Percentiles rank a stretch among this genome's conserved stretches.
Conservation (phyloP, 2,113 vertebrate species). For the Brachirus orientalis region DNA sequence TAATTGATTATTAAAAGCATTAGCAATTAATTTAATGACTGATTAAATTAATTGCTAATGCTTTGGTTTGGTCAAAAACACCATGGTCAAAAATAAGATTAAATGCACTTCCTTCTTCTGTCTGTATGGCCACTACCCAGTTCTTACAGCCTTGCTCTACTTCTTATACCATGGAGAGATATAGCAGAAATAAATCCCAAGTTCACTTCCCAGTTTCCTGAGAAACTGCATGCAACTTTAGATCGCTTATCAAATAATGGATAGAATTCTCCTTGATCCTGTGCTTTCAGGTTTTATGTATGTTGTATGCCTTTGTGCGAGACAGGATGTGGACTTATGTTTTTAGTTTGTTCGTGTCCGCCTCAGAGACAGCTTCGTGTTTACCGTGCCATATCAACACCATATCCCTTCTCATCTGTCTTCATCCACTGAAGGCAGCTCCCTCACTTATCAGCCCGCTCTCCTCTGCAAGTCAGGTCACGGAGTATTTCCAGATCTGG, state of each 20-base stretch:
- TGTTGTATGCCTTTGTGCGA: constrained; percentile 28
- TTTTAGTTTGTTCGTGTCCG: constrained; percentile 28
- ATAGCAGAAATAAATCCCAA: constrained; percentile 60
- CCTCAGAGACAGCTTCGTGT: constrained; percentile 36
- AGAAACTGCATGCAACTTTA: constrained; percentile 48
- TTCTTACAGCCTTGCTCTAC: constrained; percentile 26
- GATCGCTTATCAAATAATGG: constrained; percentile 71
- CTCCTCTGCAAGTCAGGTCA: constrained; percentile 25
- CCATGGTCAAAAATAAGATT: constrained; percentile 44
- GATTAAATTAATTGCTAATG: no score
- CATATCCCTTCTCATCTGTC: constrained; percentile 47
- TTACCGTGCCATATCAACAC: constrained; percentile 32
- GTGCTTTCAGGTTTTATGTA: constrained; percentile 39
- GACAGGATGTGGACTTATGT: constrained; percentile 6
- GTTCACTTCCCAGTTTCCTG: constrained; percentile 39
- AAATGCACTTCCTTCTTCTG: no score
- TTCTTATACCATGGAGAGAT: constrained; percentile 41
- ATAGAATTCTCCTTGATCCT: constrained; percentile 40
- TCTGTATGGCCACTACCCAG: constrained; percentile 1
- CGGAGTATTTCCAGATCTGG: constrained; percentile 37
- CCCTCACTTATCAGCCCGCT: constrained; percentile 32
- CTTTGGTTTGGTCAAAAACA: background rate
- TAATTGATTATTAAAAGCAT: no score
- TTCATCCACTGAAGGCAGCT: constrained; percentile 47
- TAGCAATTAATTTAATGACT: no score